Base-by-base conservation (phyloP, 2,797 vertebrate genomes). In the Parambassis ranga region DNA sequence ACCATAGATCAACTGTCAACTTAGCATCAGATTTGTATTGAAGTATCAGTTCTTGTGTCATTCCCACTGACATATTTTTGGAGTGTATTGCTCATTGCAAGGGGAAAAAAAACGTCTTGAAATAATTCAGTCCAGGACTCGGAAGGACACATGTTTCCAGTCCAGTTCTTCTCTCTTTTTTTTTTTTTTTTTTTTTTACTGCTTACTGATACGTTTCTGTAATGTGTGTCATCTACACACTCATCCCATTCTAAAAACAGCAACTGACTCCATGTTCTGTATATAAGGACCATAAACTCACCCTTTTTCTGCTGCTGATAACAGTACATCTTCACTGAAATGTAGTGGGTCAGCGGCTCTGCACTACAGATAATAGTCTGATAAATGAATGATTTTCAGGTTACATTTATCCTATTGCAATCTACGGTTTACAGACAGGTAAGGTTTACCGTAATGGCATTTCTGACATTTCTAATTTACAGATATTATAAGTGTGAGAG, bases 41-140 rank as follows among this genome's bases (percentile, higher is more conserved):
- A n/a, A n/a, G n/a, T n/a, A n/a, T n/a, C n/a, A n/a, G n/a, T n/a
- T n/a, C n/a, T n/a, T n/a, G n/a, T n/a, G n/a, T n/a, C n/a, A n/a
- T n/a, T n/a, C n/a, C n/a, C n/a, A n/a, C n/a, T n/a, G n/a, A n/a
- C 27, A 27, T 37, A 39, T 37, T 38, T 51, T 39, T 7, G 13
- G 30, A 43, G 41, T 30, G 3, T 10, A 43, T 22, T 3, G 1
- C 11, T 56, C 3, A 24, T 37, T 6, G 61, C 53, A 42, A 50
- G 19, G n/a, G 11, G 44, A 41, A 61, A n/a, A 10, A 22, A 14
- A 7, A 31, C 5, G 14, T 6, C 5, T 24, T 10, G 27, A 35
- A 30, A 61, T 64, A 49, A 43, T 43, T 43, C 65, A 50, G 68
- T 82, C 62, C 33, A 28, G 61, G 42, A 63, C 43, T 41, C 33